Evolutionary conservation across 1,140 invertebrate genomes (phyloP).

Genomic region (Stenopsyche tienmushanensis): DNA sequence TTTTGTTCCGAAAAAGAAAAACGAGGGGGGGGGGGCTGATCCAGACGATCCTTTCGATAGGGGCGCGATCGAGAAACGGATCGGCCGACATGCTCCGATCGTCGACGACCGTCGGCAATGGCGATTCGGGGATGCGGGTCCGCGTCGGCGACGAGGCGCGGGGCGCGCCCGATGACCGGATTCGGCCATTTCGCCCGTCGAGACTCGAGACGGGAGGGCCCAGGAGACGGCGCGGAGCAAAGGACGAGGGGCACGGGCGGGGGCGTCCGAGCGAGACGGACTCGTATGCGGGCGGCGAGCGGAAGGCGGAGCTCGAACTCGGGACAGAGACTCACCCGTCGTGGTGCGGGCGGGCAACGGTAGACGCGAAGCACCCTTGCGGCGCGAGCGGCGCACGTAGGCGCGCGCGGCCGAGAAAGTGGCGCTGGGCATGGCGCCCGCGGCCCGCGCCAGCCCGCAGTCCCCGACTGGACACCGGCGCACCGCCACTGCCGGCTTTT

Average conservation of each 20-base stretch:
- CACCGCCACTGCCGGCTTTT: neutral
- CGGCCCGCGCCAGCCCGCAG: neutral
- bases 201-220: neutral
- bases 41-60: too few relatives aligned
- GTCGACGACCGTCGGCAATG: too few relatives aligned
- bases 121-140: too few relatives aligned
- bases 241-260: neutral
- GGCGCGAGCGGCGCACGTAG: conserved; percentile 79
- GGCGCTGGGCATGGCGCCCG: conserved; percentile 75
- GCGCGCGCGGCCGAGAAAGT: conserved; percentile 84
- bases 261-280: neutral
- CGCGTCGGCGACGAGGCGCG: neutral
- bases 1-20: too few relatives aligned
- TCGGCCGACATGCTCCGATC: too few relatives aligned
- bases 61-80: too few relatives aligned
- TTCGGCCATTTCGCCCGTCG: too few relatives aligned
- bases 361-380: conserved; percentile 80
- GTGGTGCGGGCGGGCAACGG: conserved; percentile 36
- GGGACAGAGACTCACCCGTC: conserved; percentile 15
- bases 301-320: neutral
- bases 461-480: neutral
- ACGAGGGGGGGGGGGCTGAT: too few relatives aligned
- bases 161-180: too few relatives aligned
- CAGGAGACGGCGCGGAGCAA: neutral
- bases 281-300: neutral